A percentile compares a stretch with the other conserved stretches of the same genome.
phyloP scores from a whole-genome alignment of 2,797 vertebrate genomes.

The Xiphorhynchus erythropygius region DNA sequence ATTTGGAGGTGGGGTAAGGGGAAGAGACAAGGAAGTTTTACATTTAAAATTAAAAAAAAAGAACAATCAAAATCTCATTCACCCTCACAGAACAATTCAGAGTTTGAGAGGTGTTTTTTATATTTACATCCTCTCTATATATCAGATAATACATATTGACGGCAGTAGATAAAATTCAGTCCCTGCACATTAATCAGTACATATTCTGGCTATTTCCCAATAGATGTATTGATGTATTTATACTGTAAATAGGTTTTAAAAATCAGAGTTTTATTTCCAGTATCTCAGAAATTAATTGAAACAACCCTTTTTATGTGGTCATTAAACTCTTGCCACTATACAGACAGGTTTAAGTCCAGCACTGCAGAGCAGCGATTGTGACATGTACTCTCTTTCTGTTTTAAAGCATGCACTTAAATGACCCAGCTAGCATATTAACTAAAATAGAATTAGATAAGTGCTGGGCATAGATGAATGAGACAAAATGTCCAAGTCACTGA shows the following conservation, averaged over 20 bases:
- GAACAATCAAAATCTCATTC: background rate
- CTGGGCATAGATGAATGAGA: background rate
- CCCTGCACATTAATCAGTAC: background rate
- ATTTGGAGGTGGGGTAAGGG: background rate
- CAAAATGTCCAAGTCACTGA: conserved; percentile 20
- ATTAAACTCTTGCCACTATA: background rate
- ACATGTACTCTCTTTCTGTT: background rate
- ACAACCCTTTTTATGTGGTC: background rate
- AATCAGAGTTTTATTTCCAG: background rate
- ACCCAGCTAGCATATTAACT: background rate
- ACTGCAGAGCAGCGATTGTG: background rate
- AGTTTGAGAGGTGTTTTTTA: background rate
- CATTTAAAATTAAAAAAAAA: background rate
- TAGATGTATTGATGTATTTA: background rate
- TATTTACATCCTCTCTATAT: background rate
- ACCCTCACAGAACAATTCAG: background rate
- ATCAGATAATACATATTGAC: background rate
- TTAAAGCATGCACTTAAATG: background rate
- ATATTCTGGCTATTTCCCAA: background rate
- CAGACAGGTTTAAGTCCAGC: background rate
- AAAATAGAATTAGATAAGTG: background rate
- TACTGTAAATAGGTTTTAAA: background rate
- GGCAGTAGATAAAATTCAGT: background rate
- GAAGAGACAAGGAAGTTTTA: background rate
- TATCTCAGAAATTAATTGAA: background rate